A percentile compares a stretch with the other conserved stretches of the same genome.
Conservation (phyloP, 1,140 invertebrate species). For the Drosophila watanabei region DNA sequence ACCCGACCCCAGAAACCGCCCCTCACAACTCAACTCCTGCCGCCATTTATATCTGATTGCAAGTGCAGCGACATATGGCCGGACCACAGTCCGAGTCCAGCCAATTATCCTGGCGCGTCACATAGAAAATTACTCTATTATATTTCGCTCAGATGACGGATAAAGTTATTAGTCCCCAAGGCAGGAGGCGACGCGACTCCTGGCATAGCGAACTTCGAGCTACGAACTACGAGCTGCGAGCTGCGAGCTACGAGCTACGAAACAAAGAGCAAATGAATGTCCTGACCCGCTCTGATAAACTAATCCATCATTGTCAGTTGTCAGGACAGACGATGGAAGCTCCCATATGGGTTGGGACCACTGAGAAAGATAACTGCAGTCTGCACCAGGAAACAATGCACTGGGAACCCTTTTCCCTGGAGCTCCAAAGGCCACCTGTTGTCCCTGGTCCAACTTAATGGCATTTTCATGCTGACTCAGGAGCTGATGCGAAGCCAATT, state of each 20-base stretch:
- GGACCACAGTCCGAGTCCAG: constrained; percentile 30
- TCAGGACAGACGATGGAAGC: constrained; percentile 46
- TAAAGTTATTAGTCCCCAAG: constrained; percentile 75
- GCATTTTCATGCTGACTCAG: constrained; percentile 37
- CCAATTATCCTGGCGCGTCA: constrained; percentile 71
- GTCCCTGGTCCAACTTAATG: constrained; percentile 38
- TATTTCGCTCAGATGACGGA: constrained; percentile 62
- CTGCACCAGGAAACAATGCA: background rate
- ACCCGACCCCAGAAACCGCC: constrained; percentile 1
- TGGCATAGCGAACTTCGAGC: constrained; percentile 2
- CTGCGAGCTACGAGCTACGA: constrained; percentile 3
- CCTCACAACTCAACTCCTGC: constrained; percentile 11
- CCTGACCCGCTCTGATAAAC: constrained; percentile 47
- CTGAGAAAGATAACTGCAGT: background rate
- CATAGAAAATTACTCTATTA: constrained; percentile 79
- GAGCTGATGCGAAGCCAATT: constrained; percentile 21
- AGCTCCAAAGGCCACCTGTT: constrained; percentile 30
- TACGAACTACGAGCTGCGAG: constrained; percentile 5
- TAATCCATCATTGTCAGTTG: constrained; percentile 74
- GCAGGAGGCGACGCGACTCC: constrained; percentile 7
- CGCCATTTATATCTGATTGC: constrained; percentile 64
- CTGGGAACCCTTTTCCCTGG: background rate
- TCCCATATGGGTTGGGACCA: constrained; percentile 1
- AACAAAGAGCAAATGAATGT: constrained; percentile 66
- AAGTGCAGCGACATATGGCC: constrained; percentile 77